phyloP scores from a whole-genome alignment of 2,888 invertebrate genomes.

The Ectemnius continuus region DNA sequence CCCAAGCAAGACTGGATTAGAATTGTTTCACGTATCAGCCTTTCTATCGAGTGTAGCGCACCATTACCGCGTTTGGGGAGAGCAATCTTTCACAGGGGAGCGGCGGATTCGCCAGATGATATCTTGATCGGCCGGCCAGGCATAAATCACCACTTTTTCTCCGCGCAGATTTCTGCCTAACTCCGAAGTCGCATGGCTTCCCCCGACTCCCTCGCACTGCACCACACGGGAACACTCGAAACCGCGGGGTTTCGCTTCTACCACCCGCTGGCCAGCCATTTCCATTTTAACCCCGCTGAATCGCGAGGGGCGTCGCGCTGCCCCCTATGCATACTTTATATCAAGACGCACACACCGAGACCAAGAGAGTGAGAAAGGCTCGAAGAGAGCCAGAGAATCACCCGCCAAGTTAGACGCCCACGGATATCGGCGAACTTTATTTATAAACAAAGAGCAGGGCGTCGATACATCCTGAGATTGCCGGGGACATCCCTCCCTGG shows the following conservation, averaged over 20 bases:
- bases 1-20: too few species aligned
- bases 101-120: too few species aligned
- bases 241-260: slow-evolving; percentile 68
- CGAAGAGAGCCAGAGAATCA: background rate
- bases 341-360: slow-evolving; percentile 14
- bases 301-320: slow-evolving; percentile 45
- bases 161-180: too few species aligned
- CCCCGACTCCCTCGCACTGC: too few species aligned
- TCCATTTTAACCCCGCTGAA: slow-evolving; percentile 68
- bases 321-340: slow-evolving; percentile 47
- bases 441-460: slow-evolving; percentile 53
- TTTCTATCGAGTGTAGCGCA: too few species aligned
- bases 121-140: too few species aligned
- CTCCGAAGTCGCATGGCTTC: slow-evolving; percentile 23
- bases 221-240: slow-evolving; percentile 45
- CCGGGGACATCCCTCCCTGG: slow-evolving; percentile 36
- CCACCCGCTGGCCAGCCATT: slow-evolving; percentile 69
- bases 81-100: too few species aligned
- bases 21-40: too few species aligned
- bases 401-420: slow-evolving; percentile 43
- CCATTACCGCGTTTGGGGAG: too few species aligned
- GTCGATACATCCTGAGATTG: slow-evolving; percentile 37
- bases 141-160: too few species aligned
- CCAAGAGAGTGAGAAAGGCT: too few species aligned
- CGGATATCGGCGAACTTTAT: slow-evolving; percentile 40